Evolutionary conservation across 2,113 vertebrate genomes (phyloP).

Genomic region (Ciconia stormi): DNA sequence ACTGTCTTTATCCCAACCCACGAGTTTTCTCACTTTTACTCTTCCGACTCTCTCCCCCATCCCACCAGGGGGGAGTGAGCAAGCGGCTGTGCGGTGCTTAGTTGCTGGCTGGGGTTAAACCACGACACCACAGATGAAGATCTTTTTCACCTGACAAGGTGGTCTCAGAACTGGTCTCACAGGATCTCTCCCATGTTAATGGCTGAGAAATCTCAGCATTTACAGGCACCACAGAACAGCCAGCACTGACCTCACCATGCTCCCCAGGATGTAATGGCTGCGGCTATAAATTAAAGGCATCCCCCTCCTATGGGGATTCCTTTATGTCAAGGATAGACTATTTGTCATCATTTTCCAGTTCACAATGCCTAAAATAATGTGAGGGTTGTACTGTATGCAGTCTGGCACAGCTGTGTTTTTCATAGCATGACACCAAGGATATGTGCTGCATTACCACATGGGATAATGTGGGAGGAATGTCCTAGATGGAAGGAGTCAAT

Average conservation of each 20-base stretch:
- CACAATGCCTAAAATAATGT: background rate
- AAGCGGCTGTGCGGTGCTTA: too few species aligned
- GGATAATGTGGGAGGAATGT: conserved; percentile 35
- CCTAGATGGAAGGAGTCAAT: background rate
- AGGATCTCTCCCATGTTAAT: background rate
- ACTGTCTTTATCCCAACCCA: too few species aligned
- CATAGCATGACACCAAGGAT: conserved; percentile 30
- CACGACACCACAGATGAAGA: background rate
- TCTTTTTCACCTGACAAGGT: background rate
- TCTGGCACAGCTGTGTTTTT: conserved; percentile 33
- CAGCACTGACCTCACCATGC: background rate
- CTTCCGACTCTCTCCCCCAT: too few species aligned
- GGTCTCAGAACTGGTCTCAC: background rate
- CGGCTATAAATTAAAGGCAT: background rate
- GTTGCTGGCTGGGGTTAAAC: too few species aligned
- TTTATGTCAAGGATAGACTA: background rate
- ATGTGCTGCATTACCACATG: background rate
- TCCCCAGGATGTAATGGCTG: background rate
- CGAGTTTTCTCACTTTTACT: too few species aligned
- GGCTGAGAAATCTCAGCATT: background rate
- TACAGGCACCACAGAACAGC: background rate
- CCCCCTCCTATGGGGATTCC: background rate
- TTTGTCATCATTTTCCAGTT: background rate
- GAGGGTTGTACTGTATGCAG: background rate
- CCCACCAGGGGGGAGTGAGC: too few species aligned